A percentile compares a stretch with the other conserved stretches of the same genome.
These are phyloP conservation scores for Tineola bisselliella DNA, from an alignment of 2,888 invertebrate genomes.

Conservation along the genomic window DNA sequence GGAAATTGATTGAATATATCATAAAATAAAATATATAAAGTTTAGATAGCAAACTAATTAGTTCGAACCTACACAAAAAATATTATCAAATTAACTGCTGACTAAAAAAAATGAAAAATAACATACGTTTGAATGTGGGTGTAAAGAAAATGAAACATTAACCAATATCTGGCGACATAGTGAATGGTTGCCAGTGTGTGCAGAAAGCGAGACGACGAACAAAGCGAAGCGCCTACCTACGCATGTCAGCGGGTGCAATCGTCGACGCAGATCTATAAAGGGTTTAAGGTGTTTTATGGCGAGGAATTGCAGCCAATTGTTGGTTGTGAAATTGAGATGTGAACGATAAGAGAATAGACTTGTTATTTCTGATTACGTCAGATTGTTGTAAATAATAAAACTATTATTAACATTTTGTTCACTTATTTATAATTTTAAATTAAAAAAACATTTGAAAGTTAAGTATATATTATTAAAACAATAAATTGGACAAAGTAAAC, in stretches of 20 bases:
- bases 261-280: background rate
- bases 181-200: background rate
- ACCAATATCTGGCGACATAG: background rate
- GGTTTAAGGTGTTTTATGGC: constrained; percentile 3
- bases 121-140: background rate
- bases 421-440: too few species aligned
- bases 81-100: too few species aligned
- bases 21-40: too few species aligned
- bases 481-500: too few species aligned
- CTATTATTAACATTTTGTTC: too few species aligned
- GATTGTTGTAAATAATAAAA: background rate
- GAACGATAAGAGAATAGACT: background rate
- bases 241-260: constrained; percentile 36
- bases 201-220: constrained; percentile 10
- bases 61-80: too few species aligned
- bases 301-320: background rate
- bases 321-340: constrained; percentile 1
- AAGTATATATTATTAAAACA: too few species aligned
- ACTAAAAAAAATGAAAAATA: too few species aligned
- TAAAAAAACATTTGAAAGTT: too few species aligned
- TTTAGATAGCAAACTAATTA: too few species aligned
- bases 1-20: too few species aligned
- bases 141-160: background rate
- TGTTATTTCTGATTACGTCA: background rate
- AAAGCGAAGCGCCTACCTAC: constrained; percentile 42